Base-by-base conservation (phyloP, 1,140 invertebrate genomes). In the Lucilia sericata region DNA sequence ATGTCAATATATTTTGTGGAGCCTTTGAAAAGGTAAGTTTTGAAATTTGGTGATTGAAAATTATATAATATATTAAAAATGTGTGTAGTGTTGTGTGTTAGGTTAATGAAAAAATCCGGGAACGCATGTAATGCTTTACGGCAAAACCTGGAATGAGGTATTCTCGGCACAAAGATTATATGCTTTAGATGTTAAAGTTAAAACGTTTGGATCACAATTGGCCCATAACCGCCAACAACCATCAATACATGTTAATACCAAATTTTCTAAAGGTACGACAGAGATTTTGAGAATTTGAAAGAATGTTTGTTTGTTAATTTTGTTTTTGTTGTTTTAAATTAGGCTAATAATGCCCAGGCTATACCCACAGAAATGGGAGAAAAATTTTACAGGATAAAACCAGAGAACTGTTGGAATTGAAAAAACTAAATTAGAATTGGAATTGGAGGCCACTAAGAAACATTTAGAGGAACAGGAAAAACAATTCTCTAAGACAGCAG, bases 201-300 rank as follows among this genome's bases (percentile, higher is more conserved):
- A 94, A 96, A 86, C 92, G 94, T 21, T 94, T 99, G 30, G 98
- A 99, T 92, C 96, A 96, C 82, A 97, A 96, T 0, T 99, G 98
- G 98, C 98, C 98, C 7, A 95, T 99, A 75, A 95, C 95, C 86
- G 93, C 94, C 30, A 93, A 34, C 92, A 93, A 65, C 92, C 93
- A 87, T 95, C 94, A 90, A 98, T 99, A 90, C 97, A 99, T 93
- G 94, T 99, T 81, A 99, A 99, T 94, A n/a, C 98, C 98, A 82
- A 97, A 96, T 92, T 98, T 99, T 94, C 92, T 98, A 80, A 94
- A 94, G 88, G 92, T 93, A 88, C 85, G 85, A 83, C 25, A 30
- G 25, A 30, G 25, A 30, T n/a, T n/a, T n/a, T n/a, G 25, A 30
- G 25, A 30, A 19, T 82, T 82, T 70, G 19, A 70, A 30, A 21